phyloP scores from a whole-genome alignment of 2,888 invertebrate genomes.

The Mythimna lalbum region DNA sequence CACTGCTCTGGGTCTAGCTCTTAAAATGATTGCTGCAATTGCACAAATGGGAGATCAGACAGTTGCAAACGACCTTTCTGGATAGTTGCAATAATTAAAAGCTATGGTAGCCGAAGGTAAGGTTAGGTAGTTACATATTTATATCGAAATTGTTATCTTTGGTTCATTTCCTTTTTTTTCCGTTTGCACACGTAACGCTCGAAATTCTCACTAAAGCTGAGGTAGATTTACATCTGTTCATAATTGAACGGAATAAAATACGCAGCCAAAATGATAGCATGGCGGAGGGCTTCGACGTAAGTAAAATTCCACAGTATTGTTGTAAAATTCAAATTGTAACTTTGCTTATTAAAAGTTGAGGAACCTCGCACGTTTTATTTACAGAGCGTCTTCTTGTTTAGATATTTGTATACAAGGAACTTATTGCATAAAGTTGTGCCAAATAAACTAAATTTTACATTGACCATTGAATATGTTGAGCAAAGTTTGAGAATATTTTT shows the following conservation, averaged over 20 bases:
- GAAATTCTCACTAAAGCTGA: conserved; percentile 3
- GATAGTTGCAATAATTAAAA: conserved; percentile 1
- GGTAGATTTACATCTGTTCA: conserved; percentile 31
- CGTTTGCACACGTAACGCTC: conserved; percentile 19
- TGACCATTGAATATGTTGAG: not conserved
- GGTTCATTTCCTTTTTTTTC: conserved; percentile 36
- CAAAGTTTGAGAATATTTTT: not conserved
- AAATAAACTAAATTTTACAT: not conserved
- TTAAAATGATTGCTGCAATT: not conserved
- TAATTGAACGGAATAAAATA: conserved; percentile 43
- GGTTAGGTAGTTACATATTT: conserved; percentile 15
- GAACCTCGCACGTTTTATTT: conserved; percentile 11
- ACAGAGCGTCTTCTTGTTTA: not conserved
- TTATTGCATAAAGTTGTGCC: not conserved
- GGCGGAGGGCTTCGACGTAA: not conserved
- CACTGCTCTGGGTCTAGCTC: no score
- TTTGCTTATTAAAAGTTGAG: conserved; percentile 36
- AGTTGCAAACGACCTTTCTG: not conserved
- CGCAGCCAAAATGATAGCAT: conserved; percentile 1
- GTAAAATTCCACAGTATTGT: conserved; percentile 19
- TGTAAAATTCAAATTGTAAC: conserved; percentile 28
- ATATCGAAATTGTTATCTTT: conserved; percentile 27
- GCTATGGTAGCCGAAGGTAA: not conserved
- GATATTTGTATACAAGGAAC: not conserved
- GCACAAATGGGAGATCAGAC: not conserved